These are phyloP conservation scores for Syrphus vitripennis DNA, from an alignment of 2,888 invertebrate genomes.

Conservation along the genomic window DNA sequence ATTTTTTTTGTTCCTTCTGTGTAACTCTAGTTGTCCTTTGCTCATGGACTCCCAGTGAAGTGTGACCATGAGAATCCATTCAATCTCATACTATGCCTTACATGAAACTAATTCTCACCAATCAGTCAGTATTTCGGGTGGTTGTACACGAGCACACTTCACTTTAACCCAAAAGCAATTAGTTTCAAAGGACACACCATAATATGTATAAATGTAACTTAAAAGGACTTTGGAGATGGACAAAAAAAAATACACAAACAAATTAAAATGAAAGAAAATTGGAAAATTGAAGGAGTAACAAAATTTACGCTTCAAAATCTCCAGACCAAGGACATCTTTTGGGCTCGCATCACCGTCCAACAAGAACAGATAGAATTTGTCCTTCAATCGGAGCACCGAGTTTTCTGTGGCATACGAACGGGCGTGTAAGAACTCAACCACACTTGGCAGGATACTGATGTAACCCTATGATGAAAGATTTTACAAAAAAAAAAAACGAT, in stretches of 20 bases:
- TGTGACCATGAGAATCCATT: constrained; percentile 34
- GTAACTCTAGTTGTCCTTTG: not conserved
- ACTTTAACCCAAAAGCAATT: constrained; percentile 58
- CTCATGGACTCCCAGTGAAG: constrained; percentile 45
- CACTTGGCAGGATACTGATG: constrained; percentile 76
- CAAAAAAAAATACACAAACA: constrained; percentile 2
- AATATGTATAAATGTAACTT: not conserved
- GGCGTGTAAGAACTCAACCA: constrained; percentile 76
- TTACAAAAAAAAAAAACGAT: too few species aligned
- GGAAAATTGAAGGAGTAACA: constrained; percentile 48
- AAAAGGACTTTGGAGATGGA: constrained; percentile 22
- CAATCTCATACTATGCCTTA: constrained; percentile 21
- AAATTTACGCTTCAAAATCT: constrained; percentile 78
- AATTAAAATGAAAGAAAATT: constrained; percentile 37
- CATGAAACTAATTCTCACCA: constrained; percentile 54
- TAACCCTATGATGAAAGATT: constrained; percentile 79
- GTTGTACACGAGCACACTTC: constrained; percentile 37
- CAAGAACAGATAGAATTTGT: constrained; percentile 78
- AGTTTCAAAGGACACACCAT: constrained; percentile 51
- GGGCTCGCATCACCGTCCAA: constrained; percentile 76
- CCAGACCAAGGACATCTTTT: constrained; percentile 74
- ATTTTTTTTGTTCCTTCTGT: not conserved
- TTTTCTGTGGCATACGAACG: constrained; percentile 79
- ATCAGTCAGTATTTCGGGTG: constrained; percentile 47
- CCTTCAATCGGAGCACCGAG: constrained; percentile 77